Conservation (phyloP, 2,888 invertebrate genomes). For the Halocaridina rubra region DNA sequence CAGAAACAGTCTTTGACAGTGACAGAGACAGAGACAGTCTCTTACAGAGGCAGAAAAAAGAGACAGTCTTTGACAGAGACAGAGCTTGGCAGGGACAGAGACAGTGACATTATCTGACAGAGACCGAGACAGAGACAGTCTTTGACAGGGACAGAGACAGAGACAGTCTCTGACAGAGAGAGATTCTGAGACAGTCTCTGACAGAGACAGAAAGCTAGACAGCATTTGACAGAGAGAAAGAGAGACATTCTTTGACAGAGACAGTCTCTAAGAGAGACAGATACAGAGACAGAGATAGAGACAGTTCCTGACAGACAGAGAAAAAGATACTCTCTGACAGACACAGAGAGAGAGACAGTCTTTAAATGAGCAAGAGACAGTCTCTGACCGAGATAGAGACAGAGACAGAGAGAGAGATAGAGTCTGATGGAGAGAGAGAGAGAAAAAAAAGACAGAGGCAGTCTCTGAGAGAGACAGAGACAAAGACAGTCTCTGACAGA, state of each 20-base stretch:
- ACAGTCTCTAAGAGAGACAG: neutral
- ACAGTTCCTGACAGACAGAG: too few relatives aligned
- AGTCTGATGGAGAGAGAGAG: neutral
- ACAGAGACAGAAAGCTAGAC: too few relatives aligned
- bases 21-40: too few relatives aligned
- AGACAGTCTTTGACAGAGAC: too few relatives aligned
- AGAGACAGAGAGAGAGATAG: neutral
- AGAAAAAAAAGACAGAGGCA: neutral
- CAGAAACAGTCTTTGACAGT: too few relatives aligned
- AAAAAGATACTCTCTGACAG: too few relatives aligned
- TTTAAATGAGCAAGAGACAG: neutral
- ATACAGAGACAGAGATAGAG: neutral
- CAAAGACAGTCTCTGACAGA: too few relatives aligned
- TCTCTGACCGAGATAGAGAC: too few relatives aligned
- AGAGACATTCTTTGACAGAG: neutral
- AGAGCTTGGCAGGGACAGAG: too few relatives aligned
- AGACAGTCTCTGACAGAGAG: neutral
- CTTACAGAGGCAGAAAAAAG: too few relatives aligned
- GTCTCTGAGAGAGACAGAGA: neutral
- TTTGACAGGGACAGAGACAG: neutral
- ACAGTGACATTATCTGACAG: too few relatives aligned
- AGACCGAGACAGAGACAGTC: neutral
- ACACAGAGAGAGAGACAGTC: neutral
- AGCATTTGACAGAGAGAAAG: slow-evolving; percentile 5
- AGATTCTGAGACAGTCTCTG: neutral